Conservation (phyloP, 2,113 vertebrate genomes). For the Epinephelus cyanopodus region DNA sequence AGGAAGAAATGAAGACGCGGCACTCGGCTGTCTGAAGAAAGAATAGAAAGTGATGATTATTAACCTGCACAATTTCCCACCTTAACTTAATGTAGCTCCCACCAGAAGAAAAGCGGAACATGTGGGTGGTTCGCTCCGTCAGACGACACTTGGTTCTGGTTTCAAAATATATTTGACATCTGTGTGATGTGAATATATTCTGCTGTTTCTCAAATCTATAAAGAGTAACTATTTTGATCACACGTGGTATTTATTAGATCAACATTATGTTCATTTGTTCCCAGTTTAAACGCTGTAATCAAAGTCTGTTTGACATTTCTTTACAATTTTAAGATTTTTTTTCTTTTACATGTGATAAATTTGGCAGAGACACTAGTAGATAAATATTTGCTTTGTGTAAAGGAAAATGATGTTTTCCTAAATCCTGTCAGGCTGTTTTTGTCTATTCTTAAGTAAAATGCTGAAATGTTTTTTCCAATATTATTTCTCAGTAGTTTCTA, state of each 20-base stretch:
- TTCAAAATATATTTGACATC: slow-evolving; percentile 6
- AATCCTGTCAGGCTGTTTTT: neutral
- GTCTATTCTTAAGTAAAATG: neutral
- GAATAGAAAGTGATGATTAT: slow-evolving; percentile 1
- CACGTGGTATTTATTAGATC: slow-evolving; percentile 51
- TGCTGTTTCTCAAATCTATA: slow-evolving; percentile 2
- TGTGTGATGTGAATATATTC: slow-evolving; percentile 32
- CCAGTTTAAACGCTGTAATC: neutral
- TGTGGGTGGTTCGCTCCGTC: neutral
- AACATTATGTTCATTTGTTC: slow-evolving; percentile 2
- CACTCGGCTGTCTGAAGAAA: neutral
- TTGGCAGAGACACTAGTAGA: neutral
- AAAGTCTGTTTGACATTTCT: neutral
- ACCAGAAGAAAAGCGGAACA: neutral
- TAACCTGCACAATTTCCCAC: slow-evolving; percentile 14
- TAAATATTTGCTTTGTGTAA: slow-evolving; percentile 11
- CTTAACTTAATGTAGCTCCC: neutral
- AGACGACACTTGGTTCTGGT: neutral
- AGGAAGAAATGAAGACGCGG: neutral
- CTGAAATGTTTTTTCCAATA: neutral
- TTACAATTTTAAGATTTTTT: neutral
- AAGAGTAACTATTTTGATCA: slow-evolving; percentile 32
- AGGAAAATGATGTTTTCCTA: neutral
- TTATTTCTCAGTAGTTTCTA: neutral
- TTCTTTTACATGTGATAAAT: neutral